Evolutionary conservation across 2,113 vertebrate species (phyloP).

Genomic region (Chroicocephalus ridibundus): DNA sequence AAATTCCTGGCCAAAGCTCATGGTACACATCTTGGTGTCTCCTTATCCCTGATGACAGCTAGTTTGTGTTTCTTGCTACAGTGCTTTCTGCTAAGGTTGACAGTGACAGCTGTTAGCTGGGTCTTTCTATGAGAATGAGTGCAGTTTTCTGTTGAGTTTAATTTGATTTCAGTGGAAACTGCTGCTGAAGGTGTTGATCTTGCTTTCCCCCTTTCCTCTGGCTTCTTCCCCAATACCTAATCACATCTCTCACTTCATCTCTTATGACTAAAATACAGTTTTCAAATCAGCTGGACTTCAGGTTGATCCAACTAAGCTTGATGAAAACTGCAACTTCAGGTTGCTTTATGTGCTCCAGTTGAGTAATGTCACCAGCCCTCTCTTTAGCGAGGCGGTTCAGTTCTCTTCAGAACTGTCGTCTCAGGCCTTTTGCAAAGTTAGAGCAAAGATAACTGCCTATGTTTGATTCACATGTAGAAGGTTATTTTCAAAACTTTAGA

Average conservation of each 20-base stretch:
- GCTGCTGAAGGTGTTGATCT: background rate
- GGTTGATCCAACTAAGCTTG: background rate
- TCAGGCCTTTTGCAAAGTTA: background rate
- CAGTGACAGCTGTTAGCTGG: background rate
- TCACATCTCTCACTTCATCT: background rate
- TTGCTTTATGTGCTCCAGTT: background rate
- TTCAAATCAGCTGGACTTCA: background rate
- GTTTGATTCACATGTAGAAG: background rate
- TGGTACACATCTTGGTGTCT: background rate
- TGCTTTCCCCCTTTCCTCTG: background rate
- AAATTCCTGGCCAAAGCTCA: background rate
- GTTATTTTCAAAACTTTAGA: background rate
- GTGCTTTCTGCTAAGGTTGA: background rate
- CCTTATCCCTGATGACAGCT: background rate
- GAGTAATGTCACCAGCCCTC: background rate
- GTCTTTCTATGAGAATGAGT: background rate
- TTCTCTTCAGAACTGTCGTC: background rate
- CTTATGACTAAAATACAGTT: background rate
- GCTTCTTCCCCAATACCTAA: background rate
- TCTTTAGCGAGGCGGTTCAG: background rate
- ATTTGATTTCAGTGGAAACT: background rate
- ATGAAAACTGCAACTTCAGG: background rate
- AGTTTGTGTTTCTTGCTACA: background rate
- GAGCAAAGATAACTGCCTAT: background rate
- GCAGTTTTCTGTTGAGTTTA: background rate